Percentiles rank a stretch among this genome's conserved stretches.
These are phyloP conservation scores for Tachyglossus aculeatus DNA, from an alignment of 2,797 vertebrate genomes.

Conservation along the genomic window DNA sequence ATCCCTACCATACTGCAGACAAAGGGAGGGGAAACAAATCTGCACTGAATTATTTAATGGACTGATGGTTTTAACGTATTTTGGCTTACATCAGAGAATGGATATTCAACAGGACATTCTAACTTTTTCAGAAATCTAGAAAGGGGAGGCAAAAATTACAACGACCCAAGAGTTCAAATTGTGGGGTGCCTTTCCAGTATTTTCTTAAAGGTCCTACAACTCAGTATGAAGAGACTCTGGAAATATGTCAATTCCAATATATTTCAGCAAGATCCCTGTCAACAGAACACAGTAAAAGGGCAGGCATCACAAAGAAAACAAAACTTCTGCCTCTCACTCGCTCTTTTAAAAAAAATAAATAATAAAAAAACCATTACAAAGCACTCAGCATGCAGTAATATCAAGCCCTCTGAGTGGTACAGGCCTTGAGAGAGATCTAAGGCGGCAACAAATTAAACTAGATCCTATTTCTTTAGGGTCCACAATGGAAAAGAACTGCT, in stretches of 20 bases:
- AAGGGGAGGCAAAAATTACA: background rate
- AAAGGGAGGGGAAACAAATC: background rate
- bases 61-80: background rate
- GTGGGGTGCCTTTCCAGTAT: slow-evolving; percentile 1
- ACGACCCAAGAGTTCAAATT: background rate
- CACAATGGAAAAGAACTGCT: slow-evolving; percentile 53
- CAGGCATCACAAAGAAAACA: slow-evolving; percentile 6
- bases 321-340: slow-evolving; percentile 26
- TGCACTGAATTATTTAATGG: background rate
- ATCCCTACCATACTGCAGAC: background rate
- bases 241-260: slow-evolving; percentile 18
- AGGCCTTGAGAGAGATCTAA: slow-evolving; percentile 65
- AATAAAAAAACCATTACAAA: background rate
- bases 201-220: slow-evolving; percentile 12
- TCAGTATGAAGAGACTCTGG: slow-evolving; percentile 29
- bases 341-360: background rate
- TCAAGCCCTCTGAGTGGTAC: slow-evolving; percentile 32
- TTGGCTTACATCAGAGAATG: background rate
- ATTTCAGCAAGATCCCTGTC: slow-evolving; percentile 1
- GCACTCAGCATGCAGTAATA: slow-evolving; percentile 18
- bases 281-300: background rate
- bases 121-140: background rate
- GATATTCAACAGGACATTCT: background rate
- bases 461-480: slow-evolving; percentile 67
- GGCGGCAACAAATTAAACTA: slow-evolving; percentile 65